Evolutionary conservation across 2,888 invertebrate species (phyloP).

Genomic region (Torymus auratus): DNA sequence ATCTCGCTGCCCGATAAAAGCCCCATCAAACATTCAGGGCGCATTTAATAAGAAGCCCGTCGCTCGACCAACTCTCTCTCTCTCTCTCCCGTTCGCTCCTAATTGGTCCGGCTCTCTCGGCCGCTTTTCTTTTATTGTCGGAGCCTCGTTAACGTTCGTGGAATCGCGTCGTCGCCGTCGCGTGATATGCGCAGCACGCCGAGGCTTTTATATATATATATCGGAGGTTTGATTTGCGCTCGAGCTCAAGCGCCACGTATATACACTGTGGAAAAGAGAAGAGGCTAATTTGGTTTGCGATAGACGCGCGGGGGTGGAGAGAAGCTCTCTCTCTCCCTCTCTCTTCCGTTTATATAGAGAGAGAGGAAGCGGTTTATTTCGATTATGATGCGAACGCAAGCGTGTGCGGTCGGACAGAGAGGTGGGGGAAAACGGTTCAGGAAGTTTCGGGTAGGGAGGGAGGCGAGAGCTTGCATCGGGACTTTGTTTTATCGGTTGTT

Average conservation of each 20-base stretch:
- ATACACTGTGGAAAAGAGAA: too few species aligned
- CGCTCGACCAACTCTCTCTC: slow-evolving; percentile 6
- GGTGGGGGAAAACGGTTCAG: not conserved
- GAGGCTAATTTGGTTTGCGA: too few species aligned
- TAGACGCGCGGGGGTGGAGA: too few species aligned
- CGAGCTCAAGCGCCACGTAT: too few species aligned
- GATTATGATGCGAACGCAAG: not conserved
- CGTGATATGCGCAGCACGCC: not conserved
- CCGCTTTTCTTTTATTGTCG: not conserved
- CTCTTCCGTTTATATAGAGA: too few species aligned
- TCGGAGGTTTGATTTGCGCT: too few species aligned
- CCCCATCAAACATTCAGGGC: slow-evolving; percentile 59
- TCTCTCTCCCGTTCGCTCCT: slow-evolving; percentile 17
- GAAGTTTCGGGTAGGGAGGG: too few species aligned
- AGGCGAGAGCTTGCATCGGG: too few species aligned
- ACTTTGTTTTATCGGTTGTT: too few species aligned
- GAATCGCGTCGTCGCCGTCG: not conserved
- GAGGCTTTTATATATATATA: too few species aligned
- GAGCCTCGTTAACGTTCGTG: not conserved
- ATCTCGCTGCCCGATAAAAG: slow-evolving; percentile 56
- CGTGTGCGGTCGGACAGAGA: not conserved
- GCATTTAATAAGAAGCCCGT: slow-evolving; percentile 56
- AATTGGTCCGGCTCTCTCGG: not conserved
- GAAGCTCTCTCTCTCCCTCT: too few species aligned
- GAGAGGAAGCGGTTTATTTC: too few species aligned